A percentile compares a stretch with the other conserved stretches of the same genome.
Evolutionary conservation across 92 coral and sea anemone genomes (phyloP).

Genomic region (Parazoanthus swiftii): DNA sequence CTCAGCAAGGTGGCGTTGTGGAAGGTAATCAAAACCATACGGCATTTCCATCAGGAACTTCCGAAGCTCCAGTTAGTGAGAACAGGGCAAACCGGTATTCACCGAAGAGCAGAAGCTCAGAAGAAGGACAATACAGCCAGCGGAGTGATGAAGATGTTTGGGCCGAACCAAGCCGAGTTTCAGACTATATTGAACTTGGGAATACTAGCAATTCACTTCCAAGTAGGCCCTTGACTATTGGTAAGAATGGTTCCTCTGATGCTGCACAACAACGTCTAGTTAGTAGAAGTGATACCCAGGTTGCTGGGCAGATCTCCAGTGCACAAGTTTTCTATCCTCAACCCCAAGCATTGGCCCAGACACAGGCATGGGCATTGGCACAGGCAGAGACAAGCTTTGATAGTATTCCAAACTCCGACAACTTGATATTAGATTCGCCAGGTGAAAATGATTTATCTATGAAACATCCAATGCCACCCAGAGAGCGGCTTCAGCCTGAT

Average conservation of each 20-base stretch:
- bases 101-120: not conserved
- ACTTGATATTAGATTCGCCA: not conserved
- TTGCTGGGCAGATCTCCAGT: constrained; percentile 2
- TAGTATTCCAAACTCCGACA: not conserved
- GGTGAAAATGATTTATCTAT: not conserved
- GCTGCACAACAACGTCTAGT: constrained; percentile 39
- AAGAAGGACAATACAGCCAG: not conserved
- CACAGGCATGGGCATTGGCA: not conserved
- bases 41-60: not conserved
- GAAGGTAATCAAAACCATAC: not conserved
- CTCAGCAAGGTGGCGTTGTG: not conserved
- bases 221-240: constrained; percentile 66
- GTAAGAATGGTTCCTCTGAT: constrained; percentile 65
- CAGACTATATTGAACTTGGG: not conserved
- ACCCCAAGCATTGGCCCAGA: not conserved
- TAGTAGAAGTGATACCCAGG: constrained; percentile 18
- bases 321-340: not conserved
- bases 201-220: constrained; percentile 47
- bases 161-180: constrained; percentile 32
- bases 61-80: not conserved
- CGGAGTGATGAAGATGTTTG: constrained; percentile 22
- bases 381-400: constrained; percentile 20
- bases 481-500: constrained; percentile 95
- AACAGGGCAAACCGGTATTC: not conserved
- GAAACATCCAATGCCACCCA: constrained; percentile 64